Conservation (phyloP, 2,888 invertebrate species). For the Polylopha cassiicola region DNA sequence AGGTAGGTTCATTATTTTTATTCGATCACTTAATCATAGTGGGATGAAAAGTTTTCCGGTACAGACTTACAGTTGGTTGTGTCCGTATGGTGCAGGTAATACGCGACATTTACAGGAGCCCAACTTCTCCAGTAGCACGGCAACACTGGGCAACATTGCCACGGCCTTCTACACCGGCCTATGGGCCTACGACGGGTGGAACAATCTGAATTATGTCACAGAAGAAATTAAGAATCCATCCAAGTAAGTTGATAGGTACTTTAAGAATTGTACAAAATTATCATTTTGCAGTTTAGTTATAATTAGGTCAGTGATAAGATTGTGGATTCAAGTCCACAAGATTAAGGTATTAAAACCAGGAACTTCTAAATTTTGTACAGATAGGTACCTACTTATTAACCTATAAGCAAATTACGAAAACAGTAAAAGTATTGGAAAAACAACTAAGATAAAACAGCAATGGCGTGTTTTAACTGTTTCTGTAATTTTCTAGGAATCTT, state of each 20-base stretch:
- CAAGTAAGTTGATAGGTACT: slow-evolving; percentile 76
- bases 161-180: slow-evolving; percentile 96
- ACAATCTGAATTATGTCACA: slow-evolving; percentile 99
- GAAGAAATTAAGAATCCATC: slow-evolving; percentile 99
- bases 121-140: slow-evolving; percentile 85
- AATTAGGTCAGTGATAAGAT: no score
- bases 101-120: slow-evolving; percentile 89
- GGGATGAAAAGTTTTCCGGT: slow-evolving; percentile 54
- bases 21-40: slow-evolving; percentile 36
- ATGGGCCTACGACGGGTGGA: slow-evolving; percentile 98
- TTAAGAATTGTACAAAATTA: no score
- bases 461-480: slow-evolving; percentile 12
- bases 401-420: no score
- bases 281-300: no score
- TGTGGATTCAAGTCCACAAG: no score
- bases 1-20: no score
- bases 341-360: no score
- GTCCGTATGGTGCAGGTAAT: slow-evolving; percentile 83
- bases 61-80: slow-evolving; percentile 69
- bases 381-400: no score
- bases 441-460: no score
- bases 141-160: slow-evolving; percentile 89
- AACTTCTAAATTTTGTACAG: no score
- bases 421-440: no score
- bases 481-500: slow-evolving; percentile 81